A percentile compares a stretch with the other conserved stretches of the same genome.
Conservation (phyloP, 2,113 vertebrate species). For the Nibea albiflora region DNA sequence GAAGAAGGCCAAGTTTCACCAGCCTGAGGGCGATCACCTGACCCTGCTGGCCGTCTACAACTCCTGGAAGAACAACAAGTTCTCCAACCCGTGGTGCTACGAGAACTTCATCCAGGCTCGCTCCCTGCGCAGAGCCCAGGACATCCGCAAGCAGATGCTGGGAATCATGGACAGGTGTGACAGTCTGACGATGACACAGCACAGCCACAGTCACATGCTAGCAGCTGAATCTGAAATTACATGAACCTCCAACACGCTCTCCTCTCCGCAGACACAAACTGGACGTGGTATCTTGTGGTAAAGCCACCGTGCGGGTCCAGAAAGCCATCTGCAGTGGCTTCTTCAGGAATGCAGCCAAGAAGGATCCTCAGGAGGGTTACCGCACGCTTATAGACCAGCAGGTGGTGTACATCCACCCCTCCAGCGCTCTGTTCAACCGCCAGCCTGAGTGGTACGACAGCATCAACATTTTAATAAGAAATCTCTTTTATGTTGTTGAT, state of each 20-base stretch:
- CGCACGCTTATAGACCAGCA: slow-evolving; percentile 94
- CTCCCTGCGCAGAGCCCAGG: slow-evolving; percentile 90
- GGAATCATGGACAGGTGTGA: slow-evolving; percentile 95
- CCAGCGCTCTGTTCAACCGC: slow-evolving; percentile 97
- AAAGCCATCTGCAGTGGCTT: slow-evolving; percentile 96
- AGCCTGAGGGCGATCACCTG: slow-evolving; percentile 95
- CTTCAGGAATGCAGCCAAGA: slow-evolving; percentile 94
- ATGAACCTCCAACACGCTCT: background rate
- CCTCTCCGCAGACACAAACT: slow-evolving; percentile 88
- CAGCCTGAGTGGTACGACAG: slow-evolving; percentile 94
- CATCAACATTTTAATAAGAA: background rate
- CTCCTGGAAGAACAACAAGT: slow-evolving; percentile 98
- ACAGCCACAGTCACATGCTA: background rate
- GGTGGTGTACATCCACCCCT: slow-evolving; percentile 98
- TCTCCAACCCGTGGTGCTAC: slow-evolving; percentile 96
- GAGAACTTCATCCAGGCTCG: slow-evolving; percentile 96
- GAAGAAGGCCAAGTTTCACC: slow-evolving; percentile 96
- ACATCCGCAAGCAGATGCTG: slow-evolving; percentile 97
- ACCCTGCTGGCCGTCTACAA: slow-evolving; percentile 95
- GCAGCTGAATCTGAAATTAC: background rate
- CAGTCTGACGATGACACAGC: background rate
- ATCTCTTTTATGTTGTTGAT: background rate
- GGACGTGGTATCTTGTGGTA: slow-evolving; percentile 93
- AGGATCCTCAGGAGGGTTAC: slow-evolving; percentile 93
- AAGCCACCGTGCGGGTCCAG: slow-evolving; percentile 91